Base-by-base conservation (phyloP, 1,140 invertebrate genomes). In the Sarcophaga peregrina region DNA sequence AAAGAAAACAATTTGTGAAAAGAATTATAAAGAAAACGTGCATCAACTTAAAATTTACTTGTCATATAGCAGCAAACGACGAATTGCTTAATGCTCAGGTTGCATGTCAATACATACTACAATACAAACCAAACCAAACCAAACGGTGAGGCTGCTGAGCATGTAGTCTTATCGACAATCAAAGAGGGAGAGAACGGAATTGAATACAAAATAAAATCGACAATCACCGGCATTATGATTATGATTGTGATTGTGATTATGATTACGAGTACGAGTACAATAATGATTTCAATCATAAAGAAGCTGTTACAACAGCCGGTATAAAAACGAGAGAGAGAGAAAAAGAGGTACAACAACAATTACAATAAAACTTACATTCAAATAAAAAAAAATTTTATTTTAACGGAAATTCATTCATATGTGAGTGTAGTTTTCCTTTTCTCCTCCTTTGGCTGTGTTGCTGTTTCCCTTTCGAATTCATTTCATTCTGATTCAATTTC, bases 71-170 rank as follows among this genome's bases (percentile, higher is more conserved):
- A 9, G 20, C n/a, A 68, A 68, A 10, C 15, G 2, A 58, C n/a
- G n/a, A 58, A 37, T 37, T 37, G 62, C 62, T 68, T 62, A 68
- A 68, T 68, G 62, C 20, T 68, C 62, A 68, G 62, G 62, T 68
- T 68, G 62, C 62, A 68, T 68, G 62, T 20, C 62, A 68, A n/a
- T n/a, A 20, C 62, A n/a, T n/a, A n/a, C n/a, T n/a, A n/a, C n/a
- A n/a, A n/a, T n/a, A n/a, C n/a, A n/a, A n/a, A n/a, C 25, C 1
- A 37, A 37, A 37, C 25, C 25, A 37, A 2, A 37, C 25, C 25
- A 37, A 37, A 37, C 25, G 25, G 25, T n/a, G n/a, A n/a, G n/a
- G n/a, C n/a, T n/a, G n/a, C 25, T 37, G 25, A 4, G 25, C n/a
- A n/a, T n/a, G n/a, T 37, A 37, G 1, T 37, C 25, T 37, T 37